Evolutionary conservation across 2,888 invertebrate species (phyloP), one percentile per base, ranked within the genome.

Genomic region (Heliconius sara): DNA sequence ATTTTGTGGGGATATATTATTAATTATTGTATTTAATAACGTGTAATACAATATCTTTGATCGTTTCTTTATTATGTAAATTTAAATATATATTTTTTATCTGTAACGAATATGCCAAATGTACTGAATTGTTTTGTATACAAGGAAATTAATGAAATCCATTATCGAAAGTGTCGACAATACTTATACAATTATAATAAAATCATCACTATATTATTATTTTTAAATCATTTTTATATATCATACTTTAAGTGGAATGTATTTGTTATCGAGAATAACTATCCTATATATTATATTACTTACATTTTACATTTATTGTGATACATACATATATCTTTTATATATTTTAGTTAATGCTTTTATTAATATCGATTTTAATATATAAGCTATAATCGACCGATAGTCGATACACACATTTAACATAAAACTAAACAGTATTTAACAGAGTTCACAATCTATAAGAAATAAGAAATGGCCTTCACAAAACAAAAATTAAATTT

Each of bases 361-460:
- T 57, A 39, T 12, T 52, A 6, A 73, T 39, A 75, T 74, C 74
- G 68, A 75, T 79, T 75, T 67, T 75, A 75, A 74, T 78, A 39
- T 27, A 4, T 34, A 22, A 72, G 25, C 68, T 57, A 30, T 27
- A 27, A 27, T 27, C 27, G 25, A 65, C 63, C 1, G 9, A 10
- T 60, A 60, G 10, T 60, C 60, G 10, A 60, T 60, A 60, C n/a
- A 52, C 52, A 52, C 39, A 73, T 30, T 22, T 75, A 27, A 27
- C 9, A 30, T 47, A 66, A 65, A 22, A 19, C 57, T 65, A 63
- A 79, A 76, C 78, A 82, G 81, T 80, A 81, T 82, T 80, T 70
- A 77, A 77, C 70, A 79, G 74, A 43, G 39, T 65, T 66, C 63
- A 63, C 65, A 75, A 60, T 60, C 57, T 57, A 57, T 57, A 73